Evolutionary conservation across 2,797 vertebrate genomes (phyloP).

Genomic region (Zalophus californianus): DNA sequence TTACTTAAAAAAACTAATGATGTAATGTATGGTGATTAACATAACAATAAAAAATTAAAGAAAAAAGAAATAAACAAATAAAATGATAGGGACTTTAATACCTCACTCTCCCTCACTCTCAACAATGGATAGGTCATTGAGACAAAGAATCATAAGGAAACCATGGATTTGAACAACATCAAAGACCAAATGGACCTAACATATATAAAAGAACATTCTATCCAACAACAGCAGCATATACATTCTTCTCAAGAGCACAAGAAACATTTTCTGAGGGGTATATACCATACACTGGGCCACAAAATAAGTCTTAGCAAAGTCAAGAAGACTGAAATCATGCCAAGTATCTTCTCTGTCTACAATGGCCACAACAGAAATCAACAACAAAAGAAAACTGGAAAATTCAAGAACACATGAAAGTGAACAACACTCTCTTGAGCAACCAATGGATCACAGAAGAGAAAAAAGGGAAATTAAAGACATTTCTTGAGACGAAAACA

Average conservation of each 20-base stretch:
- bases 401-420: neutral
- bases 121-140: neutral
- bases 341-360: neutral
- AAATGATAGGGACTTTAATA: neutral
- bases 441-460: too few species aligned
- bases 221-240: neutral
- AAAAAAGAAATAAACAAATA: neutral
- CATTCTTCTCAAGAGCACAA: neutral
- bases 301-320: neutral
- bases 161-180: neutral
- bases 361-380: neutral
- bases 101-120: neutral
- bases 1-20: too few species aligned
- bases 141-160: neutral
- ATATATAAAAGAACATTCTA: neutral
- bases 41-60: too few species aligned
- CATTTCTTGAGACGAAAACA: neutral
- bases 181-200: neutral
- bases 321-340: neutral
- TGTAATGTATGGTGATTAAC: too few species aligned
- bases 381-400: neutral
- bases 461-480: neutral
- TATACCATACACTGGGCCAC: neutral
- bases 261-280: neutral
- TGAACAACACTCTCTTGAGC: neutral